Base-by-base conservation (phyloP, 1,140 invertebrate species). In the Leptonema lineaticorne region DNA sequence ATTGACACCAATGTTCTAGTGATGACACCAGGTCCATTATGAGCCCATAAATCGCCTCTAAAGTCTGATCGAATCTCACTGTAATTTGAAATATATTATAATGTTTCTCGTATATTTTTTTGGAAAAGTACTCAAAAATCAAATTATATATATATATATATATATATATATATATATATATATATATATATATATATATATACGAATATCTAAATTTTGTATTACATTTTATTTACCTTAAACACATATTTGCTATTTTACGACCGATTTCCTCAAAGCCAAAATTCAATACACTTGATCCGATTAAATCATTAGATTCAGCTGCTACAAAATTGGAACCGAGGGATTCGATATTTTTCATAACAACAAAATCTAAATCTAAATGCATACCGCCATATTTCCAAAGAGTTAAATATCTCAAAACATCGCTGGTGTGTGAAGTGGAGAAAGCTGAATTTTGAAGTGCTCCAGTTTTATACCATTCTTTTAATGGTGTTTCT, bases 361-460 rank as follows among this genome's bases (percentile, higher is more conserved):
- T 84, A 1, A 92, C 82, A 6, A 93, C 85, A 0, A 92, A 85
- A 74, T 93, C 91, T 63, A 91, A 76, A 70, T 94, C 92, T 18
- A 87, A 70, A 71, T 87, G 87, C 41, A 84, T 85, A 1, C 86
- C 86, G 20, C 85, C 85, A 16, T 82, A 86, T 71, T 85, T 86
- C 84, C 85, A 87, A 0, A 87, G 74, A 0, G 84, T 82, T 0
- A 86, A 71, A 62, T 83, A 86, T 50, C 86, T 75, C 4, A 86
- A 70, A 6, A 84, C 78, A 69, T 86, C 85, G 20, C 77, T 83
- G 77, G 81, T 85, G 73, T 79, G 83, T 76, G 74, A 81, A 46
- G 37, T 76, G 1, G 82, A 82, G 80, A 82, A 85, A 2, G 69
- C 62, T 57, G 83, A 84, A 0, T 74, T 80, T n/a, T 73, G 76